These are phyloP conservation scores for Rhabdomys dilectus DNA, from an alignment of 2,113 vertebrate species.

Conservation along the genomic window DNA sequence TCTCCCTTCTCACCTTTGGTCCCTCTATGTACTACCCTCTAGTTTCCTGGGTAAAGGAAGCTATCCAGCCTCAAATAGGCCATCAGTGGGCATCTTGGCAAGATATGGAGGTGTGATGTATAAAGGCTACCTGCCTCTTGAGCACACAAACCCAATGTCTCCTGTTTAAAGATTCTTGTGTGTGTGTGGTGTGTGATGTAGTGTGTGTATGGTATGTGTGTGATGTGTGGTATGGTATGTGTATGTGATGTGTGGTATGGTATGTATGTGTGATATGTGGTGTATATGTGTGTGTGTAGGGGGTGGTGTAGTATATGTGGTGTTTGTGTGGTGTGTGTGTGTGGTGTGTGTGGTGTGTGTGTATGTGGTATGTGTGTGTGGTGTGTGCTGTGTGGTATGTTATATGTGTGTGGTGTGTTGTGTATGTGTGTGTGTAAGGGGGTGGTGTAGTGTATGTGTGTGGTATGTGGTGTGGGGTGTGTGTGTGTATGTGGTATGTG, in stretches of 20 bases:
- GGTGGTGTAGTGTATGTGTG: background rate
- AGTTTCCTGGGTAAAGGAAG: background rate
- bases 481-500: no score
- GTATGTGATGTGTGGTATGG: background rate
- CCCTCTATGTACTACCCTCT: background rate
- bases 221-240: background rate
- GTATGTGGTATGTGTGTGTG: no score
- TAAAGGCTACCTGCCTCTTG: background rate
- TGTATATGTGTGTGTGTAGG: background rate
- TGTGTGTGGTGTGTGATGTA: background rate
- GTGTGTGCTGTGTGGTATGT: no score
- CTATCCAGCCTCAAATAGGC: accelerated
- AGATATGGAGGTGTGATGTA: accelerated
- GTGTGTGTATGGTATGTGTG: background rate
- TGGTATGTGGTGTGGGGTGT: no score
- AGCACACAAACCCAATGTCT: no score
- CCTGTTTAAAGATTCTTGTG: no score
- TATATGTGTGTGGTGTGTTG: background rate
- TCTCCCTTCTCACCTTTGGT: background rate
- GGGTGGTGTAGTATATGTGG: background rate
- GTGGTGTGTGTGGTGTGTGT: no score
- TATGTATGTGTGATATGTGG: no score
- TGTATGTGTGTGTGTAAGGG: no score
- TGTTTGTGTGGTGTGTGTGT: no score
- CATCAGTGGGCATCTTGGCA: background rate